Percentiles rank a stretch among this genome's conserved stretches.
These are phyloP conservation scores for Torymus texanus DNA, from an alignment of 2,888 invertebrate species.

Conservation along the genomic window DNA sequence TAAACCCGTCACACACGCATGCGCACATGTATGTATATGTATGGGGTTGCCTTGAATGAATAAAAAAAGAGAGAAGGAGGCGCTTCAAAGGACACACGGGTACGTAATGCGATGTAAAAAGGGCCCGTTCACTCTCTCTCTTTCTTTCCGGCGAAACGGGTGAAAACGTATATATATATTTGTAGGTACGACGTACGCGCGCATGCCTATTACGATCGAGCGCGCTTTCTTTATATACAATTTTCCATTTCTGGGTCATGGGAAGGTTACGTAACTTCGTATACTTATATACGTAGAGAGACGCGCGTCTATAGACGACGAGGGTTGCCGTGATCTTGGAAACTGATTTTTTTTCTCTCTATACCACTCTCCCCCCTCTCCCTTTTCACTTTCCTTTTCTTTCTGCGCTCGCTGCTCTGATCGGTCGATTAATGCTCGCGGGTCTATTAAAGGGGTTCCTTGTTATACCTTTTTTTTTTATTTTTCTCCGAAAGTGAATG, in stretches of 20 bases:
- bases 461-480: conserved; percentile 36
- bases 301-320: conserved; percentile 10
- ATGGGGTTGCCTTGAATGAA: conserved; percentile 33
- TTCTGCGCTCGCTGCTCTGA: conserved; percentile 42
- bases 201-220: conserved; percentile 54
- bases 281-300: not conserved
- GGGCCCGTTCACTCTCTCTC: conserved; percentile 22
- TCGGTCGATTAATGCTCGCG: conserved; percentile 58
- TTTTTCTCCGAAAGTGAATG: conserved; percentile 48
- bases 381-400: conserved; percentile 53
- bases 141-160: conserved; percentile 45
- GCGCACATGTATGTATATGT: no score
- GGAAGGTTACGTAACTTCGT: conserved; percentile 65
- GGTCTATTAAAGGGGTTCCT: conserved; percentile 58
- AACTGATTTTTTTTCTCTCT: conserved; percentile 66
- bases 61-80: conserved; percentile 28
- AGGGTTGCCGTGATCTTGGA: conserved; percentile 70
- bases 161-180: conserved; percentile 41
- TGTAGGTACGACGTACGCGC: no score
- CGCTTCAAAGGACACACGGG: conserved; percentile 28
- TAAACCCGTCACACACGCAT: conserved; percentile 8
- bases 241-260: conserved; percentile 73
- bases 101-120: conserved; percentile 23
- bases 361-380: conserved; percentile 49
- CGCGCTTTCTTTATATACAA: conserved; percentile 68